Evolutionary conservation across 2,113 vertebrate genomes (phyloP), one percentile per base, ranked within the genome.

Genomic region (Forbesichthys papilliferus): DNA sequence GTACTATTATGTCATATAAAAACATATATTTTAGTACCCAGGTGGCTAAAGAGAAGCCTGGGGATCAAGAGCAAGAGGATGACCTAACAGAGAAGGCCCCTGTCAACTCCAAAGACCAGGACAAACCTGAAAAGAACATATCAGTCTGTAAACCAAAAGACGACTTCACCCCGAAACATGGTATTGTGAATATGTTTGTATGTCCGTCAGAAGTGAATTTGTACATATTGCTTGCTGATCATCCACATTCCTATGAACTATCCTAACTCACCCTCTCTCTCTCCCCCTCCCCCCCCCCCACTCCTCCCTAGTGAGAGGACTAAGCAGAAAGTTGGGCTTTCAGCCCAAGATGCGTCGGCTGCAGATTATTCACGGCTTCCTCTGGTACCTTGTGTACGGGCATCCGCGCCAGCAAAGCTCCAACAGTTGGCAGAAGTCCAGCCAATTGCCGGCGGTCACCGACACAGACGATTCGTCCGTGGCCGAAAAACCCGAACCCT

Each of bases 341-440:
- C 94, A 96, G 81, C 95, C 98, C 33, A 99, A 99, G 91, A 99
- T 99, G 96, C 95, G 93, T 48, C 96, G 98, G 51, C 87, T 98
- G 59, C 93, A 92, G 47, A 69, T 92, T 14, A 83, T 95, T 4
- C 96, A 99, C 76, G 85, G 79, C 61, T 99, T 98, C 75, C 90
- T 99, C 53, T 99, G 96, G 96, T 96, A 98, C 84, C 69, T 99
- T 49, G 82, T 96, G 51, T 96, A 98, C 0, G 97, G 94, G 0
- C 95, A 99, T 59, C 93, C 95, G 1, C 76, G 81, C 20, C 71
- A n/a, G 48, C 4, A 60, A 0, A 5, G 3, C 12, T 3, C 13
- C 1, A 0, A 46, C 0, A 48, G 1, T 36, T 13, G 64, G 5
- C 13, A 46, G 1, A n/a, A 53, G 0, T n/a, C 54, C 34, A 11